These are phyloP conservation scores for Tetropium fuscum DNA, from an alignment of 2,888 invertebrate species.

Conservation along the genomic window DNA sequence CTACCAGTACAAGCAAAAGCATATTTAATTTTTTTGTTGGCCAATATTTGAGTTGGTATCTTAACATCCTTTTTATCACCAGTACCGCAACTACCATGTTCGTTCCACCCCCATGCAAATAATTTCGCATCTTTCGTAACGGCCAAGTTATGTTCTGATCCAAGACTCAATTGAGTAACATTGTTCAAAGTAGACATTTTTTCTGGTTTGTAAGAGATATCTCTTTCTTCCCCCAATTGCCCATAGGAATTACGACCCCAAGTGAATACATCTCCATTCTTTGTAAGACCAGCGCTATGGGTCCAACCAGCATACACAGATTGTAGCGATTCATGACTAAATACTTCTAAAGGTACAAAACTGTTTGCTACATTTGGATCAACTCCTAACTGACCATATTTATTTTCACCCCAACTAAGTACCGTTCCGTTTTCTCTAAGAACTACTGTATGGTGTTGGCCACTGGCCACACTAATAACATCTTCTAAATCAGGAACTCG, in stretches of 20 bases:
- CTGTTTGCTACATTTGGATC: slow-evolving; percentile 69
- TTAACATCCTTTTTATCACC: slow-evolving; percentile 67
- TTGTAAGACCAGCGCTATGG: slow-evolving; percentile 76
- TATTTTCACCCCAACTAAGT: slow-evolving; percentile 87
- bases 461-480: slow-evolving; percentile 78
- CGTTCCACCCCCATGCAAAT: slow-evolving; percentile 92
- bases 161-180: slow-evolving; percentile 73
- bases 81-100: slow-evolving; percentile 88
- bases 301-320: slow-evolving; percentile 83
- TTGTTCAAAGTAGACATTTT: slow-evolving; percentile 67
- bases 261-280: slow-evolving; percentile 73
- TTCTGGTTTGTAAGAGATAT: slow-evolving; percentile 66
- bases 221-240: slow-evolving; percentile 73
- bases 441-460: slow-evolving; percentile 83
- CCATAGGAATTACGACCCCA: slow-evolving; percentile 89
- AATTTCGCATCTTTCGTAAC: slow-evolving; percentile 74
- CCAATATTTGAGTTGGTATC: slow-evolving; percentile 64
- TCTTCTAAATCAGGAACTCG: slow-evolving; percentile 70
- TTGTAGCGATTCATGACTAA: slow-evolving; percentile 70
- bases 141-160: slow-evolving; percentile 85
- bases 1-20: slow-evolving; percentile 69
- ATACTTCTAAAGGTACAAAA: slow-evolving; percentile 69
- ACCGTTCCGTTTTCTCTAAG: slow-evolving; percentile 70
- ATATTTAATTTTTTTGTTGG: slow-evolving; percentile 55
- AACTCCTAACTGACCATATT: slow-evolving; percentile 81